phyloP scores from a whole-genome alignment of 1,140 invertebrate species.

The Drosophila takahashii region DNA sequence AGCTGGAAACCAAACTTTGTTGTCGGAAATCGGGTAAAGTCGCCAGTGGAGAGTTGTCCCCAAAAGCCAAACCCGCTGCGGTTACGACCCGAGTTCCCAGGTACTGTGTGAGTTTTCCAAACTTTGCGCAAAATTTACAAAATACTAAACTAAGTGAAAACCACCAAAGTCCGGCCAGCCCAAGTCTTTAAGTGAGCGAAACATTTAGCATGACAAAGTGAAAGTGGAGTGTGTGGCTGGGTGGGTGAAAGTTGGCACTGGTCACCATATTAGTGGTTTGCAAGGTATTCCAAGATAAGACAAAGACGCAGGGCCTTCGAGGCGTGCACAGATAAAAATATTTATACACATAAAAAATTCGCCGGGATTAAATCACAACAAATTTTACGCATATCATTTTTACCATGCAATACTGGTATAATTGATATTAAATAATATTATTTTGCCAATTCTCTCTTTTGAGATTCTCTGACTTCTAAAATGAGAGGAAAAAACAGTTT shows the following conservation, averaged over 20 bases:
- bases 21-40: conserved; percentile 71
- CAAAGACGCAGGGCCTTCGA: conserved; percentile 13
- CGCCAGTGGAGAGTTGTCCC: conserved; percentile 44
- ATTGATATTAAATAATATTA: too few species aligned
- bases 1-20: conserved; percentile 58
- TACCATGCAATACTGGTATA: too few species aligned
- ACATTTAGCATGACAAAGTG: conserved; percentile 71
- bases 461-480: too few species aligned
- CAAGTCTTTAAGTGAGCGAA: conserved; percentile 16
- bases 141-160: conserved; percentile 74
- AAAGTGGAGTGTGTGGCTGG: conserved; percentile 52
- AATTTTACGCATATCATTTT: too few species aligned
- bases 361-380: too few species aligned
- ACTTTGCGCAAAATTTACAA: conserved; percentile 59
- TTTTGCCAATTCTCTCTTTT: too few species aligned
- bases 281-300: conserved; percentile 38
- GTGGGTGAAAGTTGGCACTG: conserved; percentile 22
- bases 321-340: background rate
- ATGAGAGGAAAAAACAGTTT: too few species aligned
- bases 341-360: too few species aligned
- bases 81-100: conserved; percentile 30
- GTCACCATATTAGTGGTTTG: conserved; percentile 66
- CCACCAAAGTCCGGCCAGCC: conserved; percentile 23
- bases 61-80: conserved; percentile 13
- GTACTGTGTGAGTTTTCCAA: conserved; percentile 42